A percentile compares a stretch with the other conserved stretches of the same genome.
Evolutionary conservation across 2,797 vertebrate species (phyloP).

Genomic region (Cyprinodon diabolis): DNA sequence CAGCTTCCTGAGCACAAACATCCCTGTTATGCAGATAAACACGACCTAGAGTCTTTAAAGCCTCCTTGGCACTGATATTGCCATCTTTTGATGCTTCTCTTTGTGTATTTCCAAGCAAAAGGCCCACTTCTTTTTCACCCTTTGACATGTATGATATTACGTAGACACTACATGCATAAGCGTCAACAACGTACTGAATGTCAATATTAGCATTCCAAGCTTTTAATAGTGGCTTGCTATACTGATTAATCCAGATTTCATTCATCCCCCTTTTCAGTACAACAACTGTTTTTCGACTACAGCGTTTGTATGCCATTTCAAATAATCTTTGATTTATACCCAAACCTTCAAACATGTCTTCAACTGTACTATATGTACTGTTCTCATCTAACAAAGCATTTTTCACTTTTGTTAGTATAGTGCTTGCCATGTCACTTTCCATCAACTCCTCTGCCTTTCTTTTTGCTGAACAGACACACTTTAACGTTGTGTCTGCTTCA

Average conservation of each 20-base stretch:
- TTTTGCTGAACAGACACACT: neutral
- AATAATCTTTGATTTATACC: neutral
- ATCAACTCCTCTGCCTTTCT: neutral
- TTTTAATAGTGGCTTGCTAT: too few species aligned
- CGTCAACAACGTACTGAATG: slow-evolving; percentile 4
- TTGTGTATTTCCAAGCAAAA: neutral
- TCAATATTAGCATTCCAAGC: slow-evolving; percentile 12
- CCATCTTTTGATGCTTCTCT: neutral
- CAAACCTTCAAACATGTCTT: neutral
- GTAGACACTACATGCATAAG: neutral
- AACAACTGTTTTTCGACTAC: neutral
- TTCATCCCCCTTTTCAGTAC: neutral
- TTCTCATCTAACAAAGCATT: neutral
- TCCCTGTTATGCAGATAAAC: slow-evolving; percentile 39
- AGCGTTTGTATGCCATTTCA: neutral
- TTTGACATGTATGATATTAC: slow-evolving; percentile 2
- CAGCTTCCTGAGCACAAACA: slow-evolving; percentile 32
- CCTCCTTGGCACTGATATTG: neutral
- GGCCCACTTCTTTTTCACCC: neutral
- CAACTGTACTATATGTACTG: neutral
- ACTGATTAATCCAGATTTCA: too few species aligned
- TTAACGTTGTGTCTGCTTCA: neutral
- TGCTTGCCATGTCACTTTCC: neutral
- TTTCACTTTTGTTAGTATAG: neutral
- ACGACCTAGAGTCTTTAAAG: slow-evolving; percentile 8